Base-by-base conservation (phyloP, 2,888 invertebrate species). In the Nemotelus nigrinus region DNA sequence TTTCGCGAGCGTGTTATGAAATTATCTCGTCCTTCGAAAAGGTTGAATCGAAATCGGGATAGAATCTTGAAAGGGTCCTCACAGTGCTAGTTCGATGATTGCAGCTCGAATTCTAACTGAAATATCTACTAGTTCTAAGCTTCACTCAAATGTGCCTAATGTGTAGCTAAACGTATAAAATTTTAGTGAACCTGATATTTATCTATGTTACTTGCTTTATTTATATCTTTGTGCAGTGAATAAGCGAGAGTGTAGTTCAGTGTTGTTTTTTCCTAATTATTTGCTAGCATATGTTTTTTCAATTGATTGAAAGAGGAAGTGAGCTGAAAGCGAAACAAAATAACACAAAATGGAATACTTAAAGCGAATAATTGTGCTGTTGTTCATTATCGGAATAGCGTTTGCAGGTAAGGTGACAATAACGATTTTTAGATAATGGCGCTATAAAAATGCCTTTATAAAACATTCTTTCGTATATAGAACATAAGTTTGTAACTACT, bases 341-440 rank as follows among this genome's bases (percentile, higher is more conserved):
- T 6, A 39, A 5, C 5, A 3, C 53, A 70, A 43, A 43, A 70
- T 70, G 70, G 70, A 70, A 70, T 70, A 70, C 43, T 41, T 70
- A 47, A 70, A n/a, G n/a, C 70, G 43, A 63, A 63, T 65, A 47
- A 3, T 5, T 7, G 4, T 70, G 8, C 43, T 70, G 47, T 43
- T 70, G 10, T 41, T 70, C 6, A 43, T 70, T 7, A 8, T 10
- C 43, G 70, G 70, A 70, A 43, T 70, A 50, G 53, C 43, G 2
- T 39, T 44, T 8, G 5, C 53, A 70, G 70, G 70, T 70, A 2
- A 70, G 55, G 2, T 70, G 47, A 55, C n/a, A 39, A 41, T 5
- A 63, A 8, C 45, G 65, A n/a, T 65, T 50, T 50, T 50, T 7
- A 50, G 50, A 50, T 50, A 50, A 50, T 50, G 50, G 50, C 8